Conservation (phyloP, 1,140 invertebrate genomes). For the Saccostrea cuccullata region DNA sequence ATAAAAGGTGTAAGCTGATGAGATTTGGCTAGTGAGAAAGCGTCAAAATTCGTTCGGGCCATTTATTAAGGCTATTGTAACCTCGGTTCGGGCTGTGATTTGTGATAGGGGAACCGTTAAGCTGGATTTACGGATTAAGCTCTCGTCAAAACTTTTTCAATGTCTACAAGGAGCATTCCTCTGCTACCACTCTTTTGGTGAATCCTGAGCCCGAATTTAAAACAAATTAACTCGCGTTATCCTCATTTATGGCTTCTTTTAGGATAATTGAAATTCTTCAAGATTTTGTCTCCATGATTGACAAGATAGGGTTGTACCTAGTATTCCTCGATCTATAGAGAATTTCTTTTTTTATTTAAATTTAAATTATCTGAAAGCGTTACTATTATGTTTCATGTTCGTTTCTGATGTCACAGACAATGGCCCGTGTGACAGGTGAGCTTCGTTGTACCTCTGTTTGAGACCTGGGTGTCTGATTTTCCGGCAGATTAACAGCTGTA, state of each 20-base stretch:
- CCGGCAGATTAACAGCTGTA: constrained; percentile 18
- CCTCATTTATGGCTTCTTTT: constrained; percentile 9
- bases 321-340: not conserved
- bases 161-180: constrained; percentile 7
- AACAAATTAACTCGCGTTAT: constrained; percentile 14
- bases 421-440: not conserved
- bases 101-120: constrained; percentile 12
- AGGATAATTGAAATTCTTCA: constrained; percentile 22
- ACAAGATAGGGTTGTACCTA: not conserved
- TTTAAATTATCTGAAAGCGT: not conserved
- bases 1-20: constrained; percentile 20
- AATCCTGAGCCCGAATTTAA: not conserved
- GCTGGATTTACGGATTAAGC: not conserved
- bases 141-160: constrained; percentile 1
- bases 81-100: not conserved
- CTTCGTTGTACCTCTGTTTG: not conserved
- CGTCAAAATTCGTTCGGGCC: constrained; percentile 22
- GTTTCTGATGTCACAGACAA: not conserved
- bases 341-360: not conserved
- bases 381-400: not conserved
- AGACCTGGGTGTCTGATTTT: constrained; percentile 15
- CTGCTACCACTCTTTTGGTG: not conserved
- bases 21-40: not conserved
- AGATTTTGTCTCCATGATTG: not conserved
- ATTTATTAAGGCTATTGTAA: constrained; percentile 22